Base-by-base conservation (phyloP, 1,140 invertebrate species). In the Meteorus sp. region DNA sequence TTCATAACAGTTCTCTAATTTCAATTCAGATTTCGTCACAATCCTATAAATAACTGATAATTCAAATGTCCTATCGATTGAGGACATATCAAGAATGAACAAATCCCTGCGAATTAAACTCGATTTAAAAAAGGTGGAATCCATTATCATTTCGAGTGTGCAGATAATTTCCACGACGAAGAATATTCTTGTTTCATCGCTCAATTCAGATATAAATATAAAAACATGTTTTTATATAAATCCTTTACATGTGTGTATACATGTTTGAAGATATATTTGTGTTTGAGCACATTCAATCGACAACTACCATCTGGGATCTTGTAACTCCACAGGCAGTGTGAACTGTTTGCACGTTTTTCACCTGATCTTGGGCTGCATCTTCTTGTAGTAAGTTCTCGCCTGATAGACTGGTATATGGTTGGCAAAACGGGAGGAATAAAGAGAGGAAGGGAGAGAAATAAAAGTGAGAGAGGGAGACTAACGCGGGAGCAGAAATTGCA, bases 311-410 rank as follows among this genome's bases (percentile, higher is more conserved):
- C 55, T 48, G 55, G 27, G 44, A 47, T 56, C 55, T 47, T 48
- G 8, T 43, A 39, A 56, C 27, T 48, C 55, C n/a, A n/a, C n/a
- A n/a, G 44, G 53, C 53, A 55, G 51, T 45, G 50, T 61, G 47
- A 56, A 43, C 43, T 48, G 33, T 50, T 29, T 23, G 37, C 33
- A 47, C 45, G n/a, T 59, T 59, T 45, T 61, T 63, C 44, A 59
- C 51, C 29, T 58, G 47, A 11, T n/a, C 22, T 33, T 63, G 55
- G 19, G 33, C 61, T 59, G 61, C 57, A 37, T 22, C 57, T 56
- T 65, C 48, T 53, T 62, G 39, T 64, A 20, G 8, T 37, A 19
- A 39, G 39, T 31, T 47, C 45, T 20, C 11, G 31, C 17, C 33
- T 6, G 20, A 35, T 35, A 35, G 13, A 13, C 33, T 35, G 33